phyloP scores from a whole-genome alignment of 2,888 invertebrate species.

The Neoitamus cyanurus region DNA sequence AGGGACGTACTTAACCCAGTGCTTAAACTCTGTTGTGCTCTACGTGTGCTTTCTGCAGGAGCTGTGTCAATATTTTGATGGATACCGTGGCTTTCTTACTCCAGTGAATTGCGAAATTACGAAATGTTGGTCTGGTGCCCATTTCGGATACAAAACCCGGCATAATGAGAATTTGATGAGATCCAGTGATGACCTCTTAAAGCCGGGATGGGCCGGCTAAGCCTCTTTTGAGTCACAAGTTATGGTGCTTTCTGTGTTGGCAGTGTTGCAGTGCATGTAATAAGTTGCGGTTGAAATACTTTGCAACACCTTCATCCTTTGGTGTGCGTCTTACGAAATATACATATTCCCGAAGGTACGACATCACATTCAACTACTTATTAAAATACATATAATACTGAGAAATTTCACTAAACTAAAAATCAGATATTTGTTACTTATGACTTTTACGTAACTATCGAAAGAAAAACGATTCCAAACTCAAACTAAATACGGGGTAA shows the following conservation, averaged over 20 bases:
- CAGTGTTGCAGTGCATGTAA: background rate
- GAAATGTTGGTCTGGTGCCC: background rate
- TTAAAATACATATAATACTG: background rate
- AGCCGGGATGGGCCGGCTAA: background rate
- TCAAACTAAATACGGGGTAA: background rate
- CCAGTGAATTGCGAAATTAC: background rate
- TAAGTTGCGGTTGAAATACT: background rate
- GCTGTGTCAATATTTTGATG: conserved; percentile 4
- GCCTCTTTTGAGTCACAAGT: background rate
- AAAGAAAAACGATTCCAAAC: background rate
- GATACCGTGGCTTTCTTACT: background rate
- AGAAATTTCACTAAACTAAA: background rate
- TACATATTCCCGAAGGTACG: background rate
- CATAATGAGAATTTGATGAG: background rate
- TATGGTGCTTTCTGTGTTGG: background rate
- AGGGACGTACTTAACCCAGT: background rate
- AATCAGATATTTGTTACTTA: background rate
- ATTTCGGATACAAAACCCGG: background rate
- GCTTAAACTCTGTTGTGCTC: conserved; percentile 22
- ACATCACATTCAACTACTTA: background rate
- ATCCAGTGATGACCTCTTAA: background rate
- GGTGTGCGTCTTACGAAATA: background rate
- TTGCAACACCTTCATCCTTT: background rate
- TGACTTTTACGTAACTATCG: background rate
- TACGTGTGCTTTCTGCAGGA: background rate